These are phyloP conservation scores for Acromyrmex heyeri DNA, from an alignment of 1,140 invertebrate species.

Conservation along the genomic window DNA sequence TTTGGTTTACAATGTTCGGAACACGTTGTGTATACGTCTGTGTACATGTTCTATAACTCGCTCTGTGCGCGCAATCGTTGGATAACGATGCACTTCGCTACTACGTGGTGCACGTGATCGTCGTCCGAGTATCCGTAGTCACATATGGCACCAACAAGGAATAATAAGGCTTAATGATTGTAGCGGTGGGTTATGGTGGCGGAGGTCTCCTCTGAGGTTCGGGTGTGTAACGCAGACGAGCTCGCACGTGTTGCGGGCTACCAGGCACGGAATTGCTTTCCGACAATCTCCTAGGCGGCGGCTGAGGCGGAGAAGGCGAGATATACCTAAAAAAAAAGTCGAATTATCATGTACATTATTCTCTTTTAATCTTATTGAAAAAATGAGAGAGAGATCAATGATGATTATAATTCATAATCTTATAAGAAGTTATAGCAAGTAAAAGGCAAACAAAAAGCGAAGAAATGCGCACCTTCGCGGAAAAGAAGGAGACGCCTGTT, in stretches of 20 bases:
- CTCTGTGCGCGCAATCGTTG: constrained; percentile 59
- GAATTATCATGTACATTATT: background rate
- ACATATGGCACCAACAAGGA: constrained; percentile 82
- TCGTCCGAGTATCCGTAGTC: constrained; percentile 68
- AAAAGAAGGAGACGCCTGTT: constrained; percentile 86
- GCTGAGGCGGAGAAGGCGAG: constrained; percentile 90
- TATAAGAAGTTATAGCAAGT: background rate
- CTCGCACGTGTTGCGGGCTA: constrained; percentile 89
- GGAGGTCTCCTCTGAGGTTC: constrained; percentile 90
- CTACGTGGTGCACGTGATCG: constrained; percentile 68
- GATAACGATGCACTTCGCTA: constrained; percentile 60
- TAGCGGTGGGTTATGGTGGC: constrained; percentile 85
- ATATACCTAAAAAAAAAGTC: constrained; percentile 86
- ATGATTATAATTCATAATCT: constrained; percentile 35
- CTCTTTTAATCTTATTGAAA: constrained; percentile 1
- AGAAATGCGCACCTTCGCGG: constrained; percentile 87
- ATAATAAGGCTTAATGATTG: constrained; percentile 69
- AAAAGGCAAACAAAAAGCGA: background rate
- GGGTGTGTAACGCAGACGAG: constrained; percentile 90
- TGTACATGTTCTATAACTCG: constrained; percentile 40
- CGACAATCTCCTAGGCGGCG: constrained; percentile 88
- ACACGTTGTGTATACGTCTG: constrained; percentile 54
- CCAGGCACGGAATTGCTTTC: constrained; percentile 90
- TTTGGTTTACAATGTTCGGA: constrained; percentile 66
- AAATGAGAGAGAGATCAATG: background rate